Conservation (phyloP, 1,140 invertebrate genomes). For the Lordiphosa clarofinis region DNA sequence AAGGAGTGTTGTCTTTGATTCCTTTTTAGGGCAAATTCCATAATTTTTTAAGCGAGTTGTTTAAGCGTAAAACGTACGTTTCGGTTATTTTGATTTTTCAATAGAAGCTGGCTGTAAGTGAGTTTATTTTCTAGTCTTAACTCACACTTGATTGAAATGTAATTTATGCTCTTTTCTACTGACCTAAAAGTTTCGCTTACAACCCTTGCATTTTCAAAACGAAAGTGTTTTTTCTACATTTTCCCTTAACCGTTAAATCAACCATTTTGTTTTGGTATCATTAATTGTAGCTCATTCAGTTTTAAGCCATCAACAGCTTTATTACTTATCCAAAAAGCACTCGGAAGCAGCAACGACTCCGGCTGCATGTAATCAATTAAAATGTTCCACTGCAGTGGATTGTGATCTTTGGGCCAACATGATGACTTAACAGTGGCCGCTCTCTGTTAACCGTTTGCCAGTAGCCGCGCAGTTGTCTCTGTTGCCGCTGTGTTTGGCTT, state of each 20-base stretch:
- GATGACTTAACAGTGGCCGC: conserved; percentile 9
- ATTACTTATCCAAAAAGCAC: conserved; percentile 9
- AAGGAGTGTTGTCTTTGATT: too few relatives aligned
- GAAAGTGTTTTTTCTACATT: background rate
- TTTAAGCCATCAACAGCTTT: conserved; percentile 14
- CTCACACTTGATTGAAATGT: too few relatives aligned
- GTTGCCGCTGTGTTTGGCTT: conserved; percentile 10
- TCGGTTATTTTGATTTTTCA: too few relatives aligned
- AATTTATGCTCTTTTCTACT: too few relatives aligned
- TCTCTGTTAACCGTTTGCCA: conserved; percentile 41
- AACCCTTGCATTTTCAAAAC: background rate
- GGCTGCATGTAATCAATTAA: conserved; percentile 34
- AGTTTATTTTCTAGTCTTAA: too few relatives aligned
- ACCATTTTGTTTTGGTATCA: too few relatives aligned
- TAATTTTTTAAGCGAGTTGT: too few relatives aligned
- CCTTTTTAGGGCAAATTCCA: too few relatives aligned
- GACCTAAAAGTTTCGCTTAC: too few relatives aligned
- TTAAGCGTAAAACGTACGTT: too few relatives aligned
- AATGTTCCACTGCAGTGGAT: conserved; percentile 45
- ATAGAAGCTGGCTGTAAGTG: too few relatives aligned
- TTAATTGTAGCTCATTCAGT: background rate
- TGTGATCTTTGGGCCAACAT: conserved; percentile 24
- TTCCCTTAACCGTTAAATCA: background rate
- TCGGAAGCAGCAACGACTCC: conserved; percentile 23
- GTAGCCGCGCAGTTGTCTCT: conserved; percentile 22